Percentiles rank a stretch among this genome's conserved stretches.
Evolutionary conservation across 2,113 vertebrate genomes (phyloP).

Genomic region (Cottus gobio): DNA sequence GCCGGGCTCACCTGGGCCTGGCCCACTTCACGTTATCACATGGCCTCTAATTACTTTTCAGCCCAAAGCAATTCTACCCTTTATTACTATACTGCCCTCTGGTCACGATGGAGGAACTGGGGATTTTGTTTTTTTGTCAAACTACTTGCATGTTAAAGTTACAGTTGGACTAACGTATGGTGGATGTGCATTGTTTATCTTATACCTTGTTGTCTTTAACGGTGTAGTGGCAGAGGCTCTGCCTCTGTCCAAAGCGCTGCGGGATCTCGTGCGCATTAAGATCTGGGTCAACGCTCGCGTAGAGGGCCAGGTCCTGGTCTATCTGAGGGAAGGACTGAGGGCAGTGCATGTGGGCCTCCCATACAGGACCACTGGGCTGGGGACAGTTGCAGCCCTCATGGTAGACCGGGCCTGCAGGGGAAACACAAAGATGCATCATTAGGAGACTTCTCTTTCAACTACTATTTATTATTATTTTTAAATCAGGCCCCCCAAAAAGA

Average conservation of each 20-base stretch:
- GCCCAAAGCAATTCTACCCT: not conserved
- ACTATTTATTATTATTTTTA: too few relatives aligned
- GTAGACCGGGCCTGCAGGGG: constrained; percentile 88
- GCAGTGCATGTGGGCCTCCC: constrained; percentile 92
- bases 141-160: not conserved
- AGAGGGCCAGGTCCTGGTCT: constrained; percentile 87
- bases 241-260: constrained; percentile 92
- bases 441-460: not conserved
- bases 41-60: not conserved
- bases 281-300: constrained; percentile 87
- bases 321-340: constrained; percentile 90
- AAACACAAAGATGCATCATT: not conserved
- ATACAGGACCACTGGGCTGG: constrained; percentile 82
- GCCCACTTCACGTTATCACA: constrained; percentile 5
- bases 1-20: constrained; percentile 8
- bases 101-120: not conserved
- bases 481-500: too few relatives aligned
- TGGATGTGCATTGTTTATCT: not conserved
- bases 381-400: constrained; percentile 96
- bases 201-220: constrained; percentile 93
- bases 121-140: not conserved
- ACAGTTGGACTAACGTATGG: not conserved
- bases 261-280: constrained; percentile 91
- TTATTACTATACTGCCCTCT: not conserved
- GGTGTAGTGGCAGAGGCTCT: constrained; percentile 98